phyloP scores from a whole-genome alignment of 2,113 vertebrate species.

The Neogale vison region DNA sequence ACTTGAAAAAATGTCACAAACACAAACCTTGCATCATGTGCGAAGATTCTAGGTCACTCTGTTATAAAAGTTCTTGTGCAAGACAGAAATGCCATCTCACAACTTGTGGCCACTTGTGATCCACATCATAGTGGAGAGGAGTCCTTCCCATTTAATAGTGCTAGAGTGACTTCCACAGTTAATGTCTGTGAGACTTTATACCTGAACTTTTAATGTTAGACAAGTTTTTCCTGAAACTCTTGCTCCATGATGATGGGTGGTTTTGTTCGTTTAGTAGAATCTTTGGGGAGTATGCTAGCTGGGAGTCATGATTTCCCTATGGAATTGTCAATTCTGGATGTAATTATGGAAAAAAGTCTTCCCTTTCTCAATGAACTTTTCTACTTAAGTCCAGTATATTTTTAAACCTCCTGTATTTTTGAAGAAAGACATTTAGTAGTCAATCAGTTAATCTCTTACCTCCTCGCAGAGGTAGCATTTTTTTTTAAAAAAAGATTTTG shows the following conservation, averaged over 20 bases:
- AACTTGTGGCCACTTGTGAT: neutral
- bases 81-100: constrained; percentile 11
- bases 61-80: neutral
- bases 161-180: neutral
- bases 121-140: neutral
- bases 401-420: constrained; percentile 35
- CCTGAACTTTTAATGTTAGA: neutral
- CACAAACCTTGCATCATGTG: neutral
- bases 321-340: constrained; percentile 41
- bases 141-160: neutral
- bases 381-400: constrained; percentile 8
- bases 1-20: neutral
- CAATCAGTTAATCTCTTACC: constrained; percentile 24
- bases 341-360: neutral
- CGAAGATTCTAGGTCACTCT: neutral
- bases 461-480: neutral
- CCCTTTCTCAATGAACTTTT: neutral
- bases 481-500: too few species aligned
- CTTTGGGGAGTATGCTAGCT: neutral
- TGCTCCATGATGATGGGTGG: neutral
- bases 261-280: constrained; percentile 51
- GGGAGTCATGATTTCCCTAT: constrained; percentile 18
- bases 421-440: constrained; percentile 28
- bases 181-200: neutral
- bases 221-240: neutral